These are phyloP conservation scores for Zaprionus taronus DNA, from an alignment of 1,140 invertebrate genomes.

Conservation along the genomic window DNA sequence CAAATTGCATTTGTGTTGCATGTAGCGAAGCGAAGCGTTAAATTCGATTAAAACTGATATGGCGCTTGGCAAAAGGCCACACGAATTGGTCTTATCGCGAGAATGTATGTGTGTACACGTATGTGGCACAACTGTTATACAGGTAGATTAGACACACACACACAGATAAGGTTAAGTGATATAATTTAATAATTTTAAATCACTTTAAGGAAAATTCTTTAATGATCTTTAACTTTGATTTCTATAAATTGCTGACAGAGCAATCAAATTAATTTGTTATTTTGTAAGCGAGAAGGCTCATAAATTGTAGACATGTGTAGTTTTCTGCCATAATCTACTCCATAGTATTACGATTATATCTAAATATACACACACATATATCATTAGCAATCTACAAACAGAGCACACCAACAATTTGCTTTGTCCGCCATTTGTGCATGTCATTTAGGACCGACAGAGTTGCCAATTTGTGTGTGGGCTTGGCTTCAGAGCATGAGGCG, in stretches of 20 bases:
- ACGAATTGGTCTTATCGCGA: neutral
- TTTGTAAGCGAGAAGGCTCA: neutral
- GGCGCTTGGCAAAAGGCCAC: neutral
- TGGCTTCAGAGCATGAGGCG: constrained; percentile 32
- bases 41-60: constrained; percentile 23
- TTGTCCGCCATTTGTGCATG: constrained; percentile 36
- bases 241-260: neutral
- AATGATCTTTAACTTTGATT: neutral
- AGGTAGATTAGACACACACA: neutral
- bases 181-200: neutral
- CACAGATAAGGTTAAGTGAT: neutral
- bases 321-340: neutral
- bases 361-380: neutral
- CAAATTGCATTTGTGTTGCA: constrained; percentile 20
- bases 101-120: neutral
- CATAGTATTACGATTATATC: neutral
- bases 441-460: constrained; percentile 35
- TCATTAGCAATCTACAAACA: constrained; percentile 13
- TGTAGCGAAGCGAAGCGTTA: constrained; percentile 10
- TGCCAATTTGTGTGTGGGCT: constrained; percentile 53
- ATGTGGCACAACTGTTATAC: neutral
- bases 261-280: neutral
- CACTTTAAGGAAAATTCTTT: neutral
- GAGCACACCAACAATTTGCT: constrained; percentile 25
- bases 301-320: neutral